Conservation (phyloP, 2,113 vertebrate genomes). For the Conger conger region DNA sequence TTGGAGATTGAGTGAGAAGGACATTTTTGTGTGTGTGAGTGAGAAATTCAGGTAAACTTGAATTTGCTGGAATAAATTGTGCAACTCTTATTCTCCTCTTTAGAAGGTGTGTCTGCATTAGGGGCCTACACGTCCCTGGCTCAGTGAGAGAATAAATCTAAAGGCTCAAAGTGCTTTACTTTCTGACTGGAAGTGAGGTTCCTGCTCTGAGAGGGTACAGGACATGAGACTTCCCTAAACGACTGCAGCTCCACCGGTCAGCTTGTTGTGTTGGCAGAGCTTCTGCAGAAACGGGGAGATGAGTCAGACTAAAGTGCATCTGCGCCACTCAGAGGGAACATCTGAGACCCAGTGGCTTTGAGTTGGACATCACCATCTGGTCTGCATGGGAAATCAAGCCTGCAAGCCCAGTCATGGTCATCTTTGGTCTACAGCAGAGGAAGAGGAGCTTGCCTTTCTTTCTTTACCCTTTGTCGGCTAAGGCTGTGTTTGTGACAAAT, state of each 20-base stretch:
- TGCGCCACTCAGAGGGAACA: neutral
- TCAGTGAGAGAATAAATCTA: neutral
- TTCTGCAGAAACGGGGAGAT: neutral
- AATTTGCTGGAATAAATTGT: neutral
- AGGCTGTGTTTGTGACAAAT: neutral
- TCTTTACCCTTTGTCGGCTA: neutral
- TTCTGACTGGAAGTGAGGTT: neutral
- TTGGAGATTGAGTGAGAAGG: neutral
- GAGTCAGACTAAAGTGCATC: neutral
- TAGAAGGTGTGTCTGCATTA: neutral
- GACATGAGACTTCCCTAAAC: neutral
- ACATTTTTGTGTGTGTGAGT: neutral
- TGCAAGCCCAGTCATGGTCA: constrained; percentile 1
- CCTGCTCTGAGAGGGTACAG: neutral
- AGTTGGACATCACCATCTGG: neutral
- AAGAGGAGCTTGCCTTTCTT: neutral
- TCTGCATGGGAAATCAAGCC: neutral
- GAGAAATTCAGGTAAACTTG: neutral
- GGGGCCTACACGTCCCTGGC: neutral
- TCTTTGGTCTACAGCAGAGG: neutral
- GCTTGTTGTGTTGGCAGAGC: neutral
- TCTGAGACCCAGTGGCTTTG: neutral
- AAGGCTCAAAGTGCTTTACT: neutral
- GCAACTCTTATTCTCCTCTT: neutral
- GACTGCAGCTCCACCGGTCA: neutral